Percentiles rank a stretch among this genome's conserved stretches.
phyloP scores from a whole-genome alignment of 2,888 invertebrate species.

The Diaperis boleti region DNA sequence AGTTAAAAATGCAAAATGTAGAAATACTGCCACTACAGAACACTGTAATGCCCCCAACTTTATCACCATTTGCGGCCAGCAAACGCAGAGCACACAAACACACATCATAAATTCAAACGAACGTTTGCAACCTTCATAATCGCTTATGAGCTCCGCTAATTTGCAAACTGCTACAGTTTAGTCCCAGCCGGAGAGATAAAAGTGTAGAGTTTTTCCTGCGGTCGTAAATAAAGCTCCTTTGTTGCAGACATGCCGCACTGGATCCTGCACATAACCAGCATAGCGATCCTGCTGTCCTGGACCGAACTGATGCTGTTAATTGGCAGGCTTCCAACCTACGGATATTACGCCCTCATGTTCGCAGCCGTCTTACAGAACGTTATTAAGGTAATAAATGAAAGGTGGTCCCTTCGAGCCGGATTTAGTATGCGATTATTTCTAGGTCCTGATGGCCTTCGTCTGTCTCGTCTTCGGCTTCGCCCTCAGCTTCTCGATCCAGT shows the following conservation, averaged over 20 bases:
- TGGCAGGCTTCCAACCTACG: slow-evolving; percentile 69
- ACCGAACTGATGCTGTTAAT: slow-evolving; percentile 69
- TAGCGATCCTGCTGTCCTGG: slow-evolving; percentile 69
- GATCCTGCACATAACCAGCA: slow-evolving; percentile 64
- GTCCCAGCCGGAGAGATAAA: too few relatives aligned
- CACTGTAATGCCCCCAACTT: too few relatives aligned
- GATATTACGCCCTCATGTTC: slow-evolving; percentile 71
- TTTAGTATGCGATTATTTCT: slow-evolving; percentile 42
- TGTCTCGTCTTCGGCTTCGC: slow-evolving; percentile 71
- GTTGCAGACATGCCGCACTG: slow-evolving; percentile 57
- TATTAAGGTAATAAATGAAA: slow-evolving; percentile 63
- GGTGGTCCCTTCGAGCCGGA: too few relatives aligned
- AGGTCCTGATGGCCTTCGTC: slow-evolving; percentile 69
- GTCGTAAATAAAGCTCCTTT: background rate
- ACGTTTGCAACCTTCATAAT: too few relatives aligned
- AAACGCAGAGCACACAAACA: too few relatives aligned
- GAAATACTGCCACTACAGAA: too few relatives aligned
- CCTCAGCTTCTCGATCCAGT: slow-evolving; percentile 69
- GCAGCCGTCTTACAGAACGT: slow-evolving; percentile 69
- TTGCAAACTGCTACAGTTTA: too few relatives aligned
- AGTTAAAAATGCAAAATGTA: too few relatives aligned
- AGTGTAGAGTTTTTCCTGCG: background rate
- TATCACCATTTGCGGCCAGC: too few relatives aligned
- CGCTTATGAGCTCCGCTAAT: too few relatives aligned
- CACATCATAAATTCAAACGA: too few relatives aligned